Conservation (phyloP, 1,140 invertebrate species). For the Penaeus japonicus region DNA sequence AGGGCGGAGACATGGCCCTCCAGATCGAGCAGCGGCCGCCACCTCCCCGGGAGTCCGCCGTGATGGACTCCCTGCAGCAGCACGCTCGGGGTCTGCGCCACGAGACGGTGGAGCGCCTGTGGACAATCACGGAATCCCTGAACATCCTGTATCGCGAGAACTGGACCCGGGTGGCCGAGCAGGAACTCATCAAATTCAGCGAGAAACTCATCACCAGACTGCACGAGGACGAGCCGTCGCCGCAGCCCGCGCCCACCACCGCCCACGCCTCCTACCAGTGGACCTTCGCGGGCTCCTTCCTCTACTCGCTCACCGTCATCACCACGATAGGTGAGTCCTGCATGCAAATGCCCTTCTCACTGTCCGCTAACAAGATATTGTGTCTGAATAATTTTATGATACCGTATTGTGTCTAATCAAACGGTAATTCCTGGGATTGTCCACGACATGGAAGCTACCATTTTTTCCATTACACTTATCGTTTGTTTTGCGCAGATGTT, state of each 20-base stretch:
- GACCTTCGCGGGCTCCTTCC: conserved; percentile 92
- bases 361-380: no score
- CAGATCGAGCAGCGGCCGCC: neutral
- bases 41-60: conserved; percentile 26
- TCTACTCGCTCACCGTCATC: conserved; percentile 94
- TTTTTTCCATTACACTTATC: no score
- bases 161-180: conserved; percentile 86
- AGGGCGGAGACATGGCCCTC: conserved; percentile 62
- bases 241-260: conserved; percentile 62
- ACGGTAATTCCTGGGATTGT: no score
- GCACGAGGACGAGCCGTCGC: conserved; percentile 76
- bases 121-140: conserved; percentile 92
- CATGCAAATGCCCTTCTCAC: no score
- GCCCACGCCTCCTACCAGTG: conserved; percentile 65
- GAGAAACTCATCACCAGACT: conserved; percentile 82
- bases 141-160: conserved; percentile 95
- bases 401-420: no score
- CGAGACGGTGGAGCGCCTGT: conserved; percentile 70
- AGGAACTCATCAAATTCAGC: conserved; percentile 89
- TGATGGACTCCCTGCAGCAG: conserved; percentile 36
- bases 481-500: neutral
- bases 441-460: no score
- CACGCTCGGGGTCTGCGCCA: conserved; percentile 61
- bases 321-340: conserved; percentile 92
- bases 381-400: no score